These are phyloP conservation scores for Mohoua ochrocephala DNA, from an alignment of 2,113 vertebrate species.

Conservation along the genomic window DNA sequence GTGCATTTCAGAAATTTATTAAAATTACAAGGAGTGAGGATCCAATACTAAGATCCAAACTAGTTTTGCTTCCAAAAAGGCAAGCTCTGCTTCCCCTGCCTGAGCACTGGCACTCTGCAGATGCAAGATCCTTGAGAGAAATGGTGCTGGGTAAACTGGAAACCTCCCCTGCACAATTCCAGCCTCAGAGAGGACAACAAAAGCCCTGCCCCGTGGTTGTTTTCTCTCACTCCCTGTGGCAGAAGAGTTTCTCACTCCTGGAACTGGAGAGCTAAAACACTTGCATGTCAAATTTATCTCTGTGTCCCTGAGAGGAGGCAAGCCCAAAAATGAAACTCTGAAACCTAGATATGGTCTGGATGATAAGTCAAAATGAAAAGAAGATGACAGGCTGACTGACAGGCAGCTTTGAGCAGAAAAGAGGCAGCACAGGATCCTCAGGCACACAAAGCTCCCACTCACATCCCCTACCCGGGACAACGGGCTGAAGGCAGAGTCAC, in stretches of 20 bases:
- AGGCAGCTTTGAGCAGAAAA: not conserved
- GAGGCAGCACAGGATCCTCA: not conserved
- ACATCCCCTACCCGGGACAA: not conserved
- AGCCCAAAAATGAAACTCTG: constrained; percentile 31
- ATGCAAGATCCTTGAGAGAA: not conserved
- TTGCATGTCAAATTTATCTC: constrained; percentile 39
- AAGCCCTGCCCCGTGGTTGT: not conserved
- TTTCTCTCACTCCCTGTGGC: not conserved
- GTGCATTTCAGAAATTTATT: not conserved
- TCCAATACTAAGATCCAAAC: not conserved
- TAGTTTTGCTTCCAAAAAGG: not conserved
- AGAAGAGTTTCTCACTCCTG: not conserved
- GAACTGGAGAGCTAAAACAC: not conserved
- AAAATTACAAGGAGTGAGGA: not conserved
- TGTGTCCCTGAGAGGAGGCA: not conserved
- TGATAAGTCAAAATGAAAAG: constrained; percentile 58
- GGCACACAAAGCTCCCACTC: not conserved
- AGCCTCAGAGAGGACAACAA: not conserved
- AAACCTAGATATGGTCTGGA: constrained; percentile 34
- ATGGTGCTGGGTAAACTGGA: not conserved
- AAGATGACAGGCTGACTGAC: constrained; percentile 43
- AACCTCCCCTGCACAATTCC: not conserved
- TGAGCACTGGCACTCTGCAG: not conserved
- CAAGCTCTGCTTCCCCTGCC: not conserved
- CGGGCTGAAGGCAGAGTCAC: not conserved